Evolutionary conservation across 1,140 invertebrate species (phyloP), one percentile per base, ranked within the genome.

Genomic region (Cydia fagiglandana): DNA sequence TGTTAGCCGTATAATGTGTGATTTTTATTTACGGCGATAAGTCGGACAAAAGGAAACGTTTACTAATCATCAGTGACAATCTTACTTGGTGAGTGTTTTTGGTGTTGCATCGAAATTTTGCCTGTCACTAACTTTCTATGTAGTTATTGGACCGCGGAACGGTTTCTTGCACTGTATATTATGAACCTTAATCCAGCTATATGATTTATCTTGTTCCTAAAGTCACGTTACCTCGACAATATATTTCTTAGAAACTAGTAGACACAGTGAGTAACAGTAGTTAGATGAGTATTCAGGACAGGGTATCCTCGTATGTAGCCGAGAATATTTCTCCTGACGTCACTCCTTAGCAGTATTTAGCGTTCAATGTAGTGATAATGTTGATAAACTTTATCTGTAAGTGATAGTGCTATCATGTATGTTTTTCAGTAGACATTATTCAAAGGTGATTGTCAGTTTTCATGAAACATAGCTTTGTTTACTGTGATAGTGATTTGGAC

Each of bases 71-170:
- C 80, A 82, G 81, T 79, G 80, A 82, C 83, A 83, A 83, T 84
- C 75, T 82, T 85, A 86, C 86, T 92, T 91, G 89, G 91, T 92
- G 86, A 92, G 91, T 88, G 66, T 70, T 87, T 87, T 79, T 80
- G 79, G 73, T 88, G 82, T 91, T 89, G 87, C 86, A 80, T 85
- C 82, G 88, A 88, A 75, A 84, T 83, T 86, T 84, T 83, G 86
- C 82, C 81, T 77, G 84, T 89, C 83, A 86, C 81, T 81, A 79
- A 84, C 84, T 88, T 87, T 90, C 86, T 88, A 83, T 80, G 78
- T 82, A 80, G 76, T 76, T 73, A 82, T 77, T 83, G 83, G 81
- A 79, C 84, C 81, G 76, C 81, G 81, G 83, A 80, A 87, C 77
- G 77, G 81, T 84, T 85, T 81, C 73, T 70, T 38, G 64, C 75